Evolutionary conservation across 2,888 invertebrate genomes (phyloP).

Genomic region (Nebria brevicollis): DNA sequence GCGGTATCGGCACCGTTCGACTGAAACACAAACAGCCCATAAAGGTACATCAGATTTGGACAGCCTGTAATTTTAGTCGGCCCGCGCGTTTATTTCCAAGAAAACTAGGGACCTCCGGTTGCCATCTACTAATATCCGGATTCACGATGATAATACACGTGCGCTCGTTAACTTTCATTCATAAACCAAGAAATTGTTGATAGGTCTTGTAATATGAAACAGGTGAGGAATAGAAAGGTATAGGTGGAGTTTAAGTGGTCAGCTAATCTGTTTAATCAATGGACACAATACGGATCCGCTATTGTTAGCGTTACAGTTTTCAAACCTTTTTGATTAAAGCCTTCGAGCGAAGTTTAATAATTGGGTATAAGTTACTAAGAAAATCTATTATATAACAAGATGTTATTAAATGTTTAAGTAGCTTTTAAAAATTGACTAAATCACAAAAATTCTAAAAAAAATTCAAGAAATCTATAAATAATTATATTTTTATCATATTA

Average conservation of each 20-base stretch:
- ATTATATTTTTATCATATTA: no score
- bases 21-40: slow-evolving; percentile 22
- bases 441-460: no score
- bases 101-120: slow-evolving; percentile 20
- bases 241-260: neutral
- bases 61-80: slow-evolving; percentile 15
- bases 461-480: no score
- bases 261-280: neutral
- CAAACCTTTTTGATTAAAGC: neutral
- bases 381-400: neutral
- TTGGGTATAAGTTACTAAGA: neutral
- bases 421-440: neutral
- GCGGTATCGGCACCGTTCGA: neutral
- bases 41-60: slow-evolving; percentile 24
- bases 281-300: neutral
- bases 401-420: neutral
- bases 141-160: slow-evolving; percentile 13
- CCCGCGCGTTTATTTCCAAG: slow-evolving; percentile 17
- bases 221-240: neutral
- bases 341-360: slow-evolving; percentile 1
- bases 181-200: slow-evolving; percentile 9
- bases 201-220: neutral
- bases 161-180: slow-evolving; percentile 15
- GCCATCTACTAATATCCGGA: slow-evolving; percentile 19
- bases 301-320: neutral